Evolutionary conservation across 30 jellyfish, hydroid and myxozoan genomes (phyloP).

Genomic region (Hydractinia symbiolongicarpus): DNA sequence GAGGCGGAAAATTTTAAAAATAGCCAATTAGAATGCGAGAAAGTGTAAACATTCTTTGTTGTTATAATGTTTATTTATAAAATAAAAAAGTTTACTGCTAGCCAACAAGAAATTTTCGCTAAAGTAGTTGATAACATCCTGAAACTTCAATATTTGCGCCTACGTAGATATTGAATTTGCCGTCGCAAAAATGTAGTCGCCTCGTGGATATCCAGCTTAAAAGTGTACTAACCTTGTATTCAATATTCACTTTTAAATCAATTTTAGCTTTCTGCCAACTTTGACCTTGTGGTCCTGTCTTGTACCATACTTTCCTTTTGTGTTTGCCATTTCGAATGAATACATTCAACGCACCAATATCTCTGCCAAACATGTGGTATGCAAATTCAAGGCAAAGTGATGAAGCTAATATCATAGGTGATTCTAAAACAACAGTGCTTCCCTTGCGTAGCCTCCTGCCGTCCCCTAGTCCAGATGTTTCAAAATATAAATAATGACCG

Average conservation of each 20-base stretch:
- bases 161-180: too few relatives aligned
- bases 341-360: constrained; percentile 6
- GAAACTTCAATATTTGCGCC: too few relatives aligned
- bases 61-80: too few relatives aligned
- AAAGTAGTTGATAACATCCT: too few relatives aligned
- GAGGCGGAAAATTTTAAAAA: background rate
- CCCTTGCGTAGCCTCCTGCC: constrained; percentile 18
- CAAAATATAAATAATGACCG: constrained; percentile 68
- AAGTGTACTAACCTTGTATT: constrained; percentile 34
- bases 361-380: constrained; percentile 78
- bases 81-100: too few relatives aligned
- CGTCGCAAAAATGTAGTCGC: too few relatives aligned
- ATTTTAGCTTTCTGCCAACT: constrained; percentile 57
- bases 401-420: constrained; percentile 47
- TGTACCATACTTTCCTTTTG: constrained; percentile 46
- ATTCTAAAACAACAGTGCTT: constrained; percentile 28
- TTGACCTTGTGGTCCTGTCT: constrained; percentile 67
- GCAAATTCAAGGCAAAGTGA: constrained; percentile 47
- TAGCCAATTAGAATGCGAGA: background rate
- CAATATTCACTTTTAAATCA: constrained; percentile 20
- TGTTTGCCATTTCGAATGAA: constrained; percentile 25
- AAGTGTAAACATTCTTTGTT: too few relatives aligned
- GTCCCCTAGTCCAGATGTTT: constrained; percentile 73
- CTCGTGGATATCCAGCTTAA: too few relatives aligned
- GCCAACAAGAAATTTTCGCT: too few relatives aligned